Percentiles rank a stretch among this genome's conserved stretches.
phyloP scores from a whole-genome alignment of 92 coral and sea anemone genomes.

The Virgularia gustaviana region DNA sequence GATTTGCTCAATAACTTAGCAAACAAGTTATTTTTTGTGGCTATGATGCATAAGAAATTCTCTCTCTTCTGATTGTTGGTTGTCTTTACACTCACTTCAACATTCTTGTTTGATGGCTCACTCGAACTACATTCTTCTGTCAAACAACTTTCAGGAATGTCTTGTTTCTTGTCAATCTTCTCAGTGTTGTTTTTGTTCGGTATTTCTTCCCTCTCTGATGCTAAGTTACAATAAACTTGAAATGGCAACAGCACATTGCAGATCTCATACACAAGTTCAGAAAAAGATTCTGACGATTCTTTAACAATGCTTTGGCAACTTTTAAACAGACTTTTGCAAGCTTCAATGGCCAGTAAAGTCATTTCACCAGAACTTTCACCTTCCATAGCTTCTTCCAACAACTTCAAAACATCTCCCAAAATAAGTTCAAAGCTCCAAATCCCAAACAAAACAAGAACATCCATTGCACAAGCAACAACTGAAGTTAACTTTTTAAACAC shows the following conservation, averaged over 20 bases:
- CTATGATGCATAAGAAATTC: background rate
- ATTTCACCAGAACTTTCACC: background rate
- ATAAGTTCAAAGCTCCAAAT: conserved; percentile 6
- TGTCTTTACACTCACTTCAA: too few species aligned
- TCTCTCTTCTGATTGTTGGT: background rate
- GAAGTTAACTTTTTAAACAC: background rate
- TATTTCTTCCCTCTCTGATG: background rate
- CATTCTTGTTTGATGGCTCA: too few species aligned
- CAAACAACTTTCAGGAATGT: background rate
- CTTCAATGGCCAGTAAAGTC: conserved; percentile 1
- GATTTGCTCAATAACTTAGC: too few species aligned
- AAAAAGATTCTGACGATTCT: background rate
- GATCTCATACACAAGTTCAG: conserved; percentile 6
- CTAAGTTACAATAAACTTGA: background rate
- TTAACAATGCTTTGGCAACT: background rate
- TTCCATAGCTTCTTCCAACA: background rate
- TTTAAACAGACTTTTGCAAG: conserved; percentile 7
- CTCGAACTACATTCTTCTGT: too few species aligned
- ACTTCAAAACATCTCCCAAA: background rate
- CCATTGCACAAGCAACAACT: conserved; percentile 2
- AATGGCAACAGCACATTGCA: conserved; percentile 5
- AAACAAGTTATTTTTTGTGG: too few species aligned
- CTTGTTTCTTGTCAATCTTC: background rate
- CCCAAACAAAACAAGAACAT: conserved; percentile 63
- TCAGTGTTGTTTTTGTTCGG: background rate